Conservation (phyloP, 2,888 invertebrate genomes). For the Heteropelma amictum region DNA sequence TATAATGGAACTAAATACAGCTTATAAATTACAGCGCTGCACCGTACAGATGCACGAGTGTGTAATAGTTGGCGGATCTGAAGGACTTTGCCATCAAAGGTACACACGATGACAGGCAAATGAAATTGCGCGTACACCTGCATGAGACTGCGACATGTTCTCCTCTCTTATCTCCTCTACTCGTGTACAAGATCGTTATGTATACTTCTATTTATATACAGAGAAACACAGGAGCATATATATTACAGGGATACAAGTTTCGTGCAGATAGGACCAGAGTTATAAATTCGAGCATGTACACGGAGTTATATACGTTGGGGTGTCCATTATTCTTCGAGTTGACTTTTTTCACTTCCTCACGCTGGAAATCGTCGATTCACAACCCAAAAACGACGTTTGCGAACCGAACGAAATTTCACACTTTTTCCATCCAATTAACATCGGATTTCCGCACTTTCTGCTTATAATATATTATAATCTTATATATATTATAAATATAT, state of each 20-base stretch:
- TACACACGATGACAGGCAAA: constrained; percentile 27
- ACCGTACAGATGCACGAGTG: neutral
- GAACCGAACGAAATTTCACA: too few relatives aligned
- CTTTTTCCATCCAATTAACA: too few relatives aligned
- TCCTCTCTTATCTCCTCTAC: constrained; percentile 15
- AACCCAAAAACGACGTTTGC: too few relatives aligned
- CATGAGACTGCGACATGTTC: neutral
- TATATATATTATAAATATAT: too few relatives aligned
- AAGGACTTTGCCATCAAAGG: constrained; percentile 42
- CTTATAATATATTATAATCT: too few relatives aligned
- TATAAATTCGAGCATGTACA: constrained; percentile 38
- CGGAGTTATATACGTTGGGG: neutral
- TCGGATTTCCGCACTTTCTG: too few relatives aligned
- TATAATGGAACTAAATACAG: neutral
- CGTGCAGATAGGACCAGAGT: constrained; percentile 28
- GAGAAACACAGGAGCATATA: constrained; percentile 23
- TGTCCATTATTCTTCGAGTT: too few relatives aligned
- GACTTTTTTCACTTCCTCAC: too few relatives aligned
- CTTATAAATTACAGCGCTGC: constrained; percentile 13
- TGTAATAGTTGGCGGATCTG: neutral
- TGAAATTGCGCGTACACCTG: constrained; percentile 11
- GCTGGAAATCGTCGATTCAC: too few relatives aligned
- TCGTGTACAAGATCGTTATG: neutral
- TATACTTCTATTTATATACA: constrained; percentile 18
- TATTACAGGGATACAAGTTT: constrained; percentile 25